Percentiles rank a stretch among this genome's conserved stretches.
Evolutionary conservation across 2,113 vertebrate species (phyloP).

Genomic region (Piaya cayana): DNA sequence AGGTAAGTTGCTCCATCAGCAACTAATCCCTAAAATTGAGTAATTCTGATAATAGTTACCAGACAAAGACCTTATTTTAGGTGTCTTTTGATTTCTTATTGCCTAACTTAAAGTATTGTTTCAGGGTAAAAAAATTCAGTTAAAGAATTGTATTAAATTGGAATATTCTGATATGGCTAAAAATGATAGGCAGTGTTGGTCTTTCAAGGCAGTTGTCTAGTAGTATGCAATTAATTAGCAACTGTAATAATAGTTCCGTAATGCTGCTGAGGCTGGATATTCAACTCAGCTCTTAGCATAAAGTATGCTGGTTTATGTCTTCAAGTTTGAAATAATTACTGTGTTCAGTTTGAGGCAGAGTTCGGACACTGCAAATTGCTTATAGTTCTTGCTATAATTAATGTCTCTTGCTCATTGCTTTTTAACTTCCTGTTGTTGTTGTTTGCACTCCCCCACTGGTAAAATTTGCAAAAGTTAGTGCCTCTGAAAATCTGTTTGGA

Average conservation of each 20-base stretch:
- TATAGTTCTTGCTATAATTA: background rate
- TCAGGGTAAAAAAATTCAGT: background rate
- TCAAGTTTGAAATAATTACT: background rate
- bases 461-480: background rate
- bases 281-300: background rate
- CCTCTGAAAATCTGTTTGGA: background rate
- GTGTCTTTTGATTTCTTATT: background rate
- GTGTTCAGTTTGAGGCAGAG: background rate
- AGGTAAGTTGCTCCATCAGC: conserved; percentile 73
- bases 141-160: background rate
- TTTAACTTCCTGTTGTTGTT: background rate
- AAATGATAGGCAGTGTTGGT: background rate
- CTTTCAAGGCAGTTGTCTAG: background rate
- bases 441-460: background rate
- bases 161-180: background rate
- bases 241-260: background rate
- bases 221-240: background rate
- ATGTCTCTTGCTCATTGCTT: background rate
- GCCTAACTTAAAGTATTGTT: background rate
- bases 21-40: background rate
- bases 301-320: background rate
- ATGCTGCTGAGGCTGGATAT: background rate
- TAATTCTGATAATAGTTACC: background rate
- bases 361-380: background rate
- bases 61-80: background rate